phyloP scores from a whole-genome alignment of 2,888 invertebrate species.

The Schrankia costaestrigalis region DNA sequence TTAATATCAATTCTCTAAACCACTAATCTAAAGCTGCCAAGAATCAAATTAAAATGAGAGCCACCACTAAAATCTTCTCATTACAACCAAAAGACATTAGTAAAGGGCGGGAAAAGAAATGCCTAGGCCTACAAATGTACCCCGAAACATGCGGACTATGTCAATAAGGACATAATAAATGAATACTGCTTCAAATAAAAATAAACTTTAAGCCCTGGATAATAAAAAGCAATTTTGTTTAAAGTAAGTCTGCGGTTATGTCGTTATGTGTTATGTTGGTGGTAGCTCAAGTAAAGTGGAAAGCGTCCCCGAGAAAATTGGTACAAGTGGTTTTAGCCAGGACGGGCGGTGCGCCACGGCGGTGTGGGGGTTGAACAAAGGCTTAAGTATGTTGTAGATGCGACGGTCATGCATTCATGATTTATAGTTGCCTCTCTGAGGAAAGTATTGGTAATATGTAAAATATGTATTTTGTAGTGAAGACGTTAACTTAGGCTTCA shows the following conservation, averaged over 20 bases:
- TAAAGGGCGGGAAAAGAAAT: slow-evolving; percentile 68
- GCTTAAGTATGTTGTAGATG: slow-evolving; percentile 27
- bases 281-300: slow-evolving; percentile 76
- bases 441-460: not conserved
- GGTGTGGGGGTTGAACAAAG: slow-evolving; percentile 45
- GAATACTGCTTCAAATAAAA: slow-evolving; percentile 31
- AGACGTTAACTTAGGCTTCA: too few relatives aligned
- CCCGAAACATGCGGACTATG: slow-evolving; percentile 45
- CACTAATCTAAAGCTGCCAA: slow-evolving; percentile 49
- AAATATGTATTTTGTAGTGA: not conserved
- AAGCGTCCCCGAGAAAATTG: slow-evolving; percentile 78
- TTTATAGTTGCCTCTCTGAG: slow-evolving; percentile 19
- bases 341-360: slow-evolving; percentile 51
- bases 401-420: slow-evolving; percentile 9
- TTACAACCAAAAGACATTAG: slow-evolving; percentile 73
- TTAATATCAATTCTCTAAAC: slow-evolving; percentile 35
- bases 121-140: slow-evolving; percentile 69
- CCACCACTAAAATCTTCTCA: slow-evolving; percentile 68
- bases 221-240: slow-evolving; percentile 45
- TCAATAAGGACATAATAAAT: slow-evolving; percentile 28
- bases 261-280: slow-evolving; percentile 45
- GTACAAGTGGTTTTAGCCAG: slow-evolving; percentile 80
- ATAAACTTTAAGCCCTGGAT: slow-evolving; percentile 38
- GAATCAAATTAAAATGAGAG: slow-evolving; percentile 63
- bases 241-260: slow-evolving; percentile 44